A percentile compares a stretch with the other conserved stretches of the same genome.
Conservation (phyloP, 2,113 vertebrate species). For the Caracal caracal region DNA sequence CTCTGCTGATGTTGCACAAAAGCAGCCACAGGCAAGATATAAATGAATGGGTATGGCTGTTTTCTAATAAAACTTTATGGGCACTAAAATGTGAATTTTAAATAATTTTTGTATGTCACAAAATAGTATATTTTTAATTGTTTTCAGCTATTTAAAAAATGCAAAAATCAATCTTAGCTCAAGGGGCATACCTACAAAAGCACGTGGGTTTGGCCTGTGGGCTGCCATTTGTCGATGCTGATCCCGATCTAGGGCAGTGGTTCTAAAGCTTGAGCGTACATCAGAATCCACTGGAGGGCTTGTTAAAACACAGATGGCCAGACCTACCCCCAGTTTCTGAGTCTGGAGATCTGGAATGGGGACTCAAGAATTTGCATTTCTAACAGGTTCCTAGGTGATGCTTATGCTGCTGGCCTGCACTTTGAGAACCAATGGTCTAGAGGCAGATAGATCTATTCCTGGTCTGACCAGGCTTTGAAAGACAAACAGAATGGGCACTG, state of each 20-base stretch:
- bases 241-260: background rate
- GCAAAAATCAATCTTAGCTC: background rate
- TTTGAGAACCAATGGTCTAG: background rate
- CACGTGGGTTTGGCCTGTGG: background rate
- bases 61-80: slow-evolving; percentile 36
- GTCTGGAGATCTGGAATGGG: background rate
- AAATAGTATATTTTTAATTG: background rate
- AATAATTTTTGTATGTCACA: background rate
- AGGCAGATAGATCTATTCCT: background rate
- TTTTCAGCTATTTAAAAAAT: background rate
- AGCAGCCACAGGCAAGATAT: background rate
- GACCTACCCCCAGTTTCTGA: background rate
- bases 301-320: background rate
- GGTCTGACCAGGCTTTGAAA: slow-evolving; percentile 25
- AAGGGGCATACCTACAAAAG: background rate
- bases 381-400: background rate
- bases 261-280: background rate
- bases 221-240: background rate
- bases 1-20: background rate
- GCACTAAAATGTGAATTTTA: slow-evolving; percentile 42
- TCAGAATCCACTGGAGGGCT: background rate
- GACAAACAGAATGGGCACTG: background rate
- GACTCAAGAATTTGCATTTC: background rate
- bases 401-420: background rate
- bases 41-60: background rate